A percentile compares a stretch with the other conserved stretches of the same genome.
phyloP scores from a whole-genome alignment of 2,888 invertebrate species.

The Glaucopsyche alexis region DNA sequence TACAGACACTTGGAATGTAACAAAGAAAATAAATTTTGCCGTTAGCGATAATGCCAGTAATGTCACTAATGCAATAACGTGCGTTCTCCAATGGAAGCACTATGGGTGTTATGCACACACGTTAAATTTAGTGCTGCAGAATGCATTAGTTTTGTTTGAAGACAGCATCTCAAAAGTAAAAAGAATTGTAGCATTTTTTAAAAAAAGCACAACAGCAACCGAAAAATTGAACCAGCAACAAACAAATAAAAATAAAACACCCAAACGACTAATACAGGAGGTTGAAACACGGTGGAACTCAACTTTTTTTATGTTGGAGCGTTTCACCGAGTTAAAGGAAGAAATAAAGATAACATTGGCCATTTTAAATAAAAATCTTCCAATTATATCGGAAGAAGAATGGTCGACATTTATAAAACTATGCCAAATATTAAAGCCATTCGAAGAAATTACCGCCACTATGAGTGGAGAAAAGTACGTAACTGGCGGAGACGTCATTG shows the following conservation, averaged over 20 bases:
- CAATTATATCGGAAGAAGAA: conserved; percentile 26
- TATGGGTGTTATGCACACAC: too few species aligned
- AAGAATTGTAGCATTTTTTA: conserved; percentile 34
- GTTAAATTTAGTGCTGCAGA: conserved; percentile 40
- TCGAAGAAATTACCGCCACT: too few species aligned
- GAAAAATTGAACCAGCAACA: conserved; percentile 41
- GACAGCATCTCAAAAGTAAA: conserved; percentile 37
- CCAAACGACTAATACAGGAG: conserved; percentile 39
- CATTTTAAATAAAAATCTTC: conserved; percentile 13
- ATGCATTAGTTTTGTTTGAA: conserved; percentile 33
- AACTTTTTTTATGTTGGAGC: conserved; percentile 40
- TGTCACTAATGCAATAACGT: conserved; percentile 43
- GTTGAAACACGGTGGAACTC: conserved; percentile 46
- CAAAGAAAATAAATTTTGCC: conserved; percentile 43
- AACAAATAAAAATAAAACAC: conserved; percentile 35
- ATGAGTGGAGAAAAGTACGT: conserved; percentile 39
- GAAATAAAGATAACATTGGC: conserved; percentile 28
- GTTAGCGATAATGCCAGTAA: conserved; percentile 46
- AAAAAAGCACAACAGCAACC: conserved; percentile 40
- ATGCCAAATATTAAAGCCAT: conserved; percentile 18
- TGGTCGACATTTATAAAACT: not conserved
- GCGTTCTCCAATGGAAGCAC: too few species aligned
- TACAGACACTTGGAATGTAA: too few species aligned
- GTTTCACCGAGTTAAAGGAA: conserved; percentile 19
- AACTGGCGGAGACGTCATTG: conserved; percentile 40